Percentiles rank a stretch among this genome's conserved stretches.
Evolutionary conservation across 2,888 invertebrate genomes (phyloP).

Genomic region (Habrosyne pyritoides): DNA sequence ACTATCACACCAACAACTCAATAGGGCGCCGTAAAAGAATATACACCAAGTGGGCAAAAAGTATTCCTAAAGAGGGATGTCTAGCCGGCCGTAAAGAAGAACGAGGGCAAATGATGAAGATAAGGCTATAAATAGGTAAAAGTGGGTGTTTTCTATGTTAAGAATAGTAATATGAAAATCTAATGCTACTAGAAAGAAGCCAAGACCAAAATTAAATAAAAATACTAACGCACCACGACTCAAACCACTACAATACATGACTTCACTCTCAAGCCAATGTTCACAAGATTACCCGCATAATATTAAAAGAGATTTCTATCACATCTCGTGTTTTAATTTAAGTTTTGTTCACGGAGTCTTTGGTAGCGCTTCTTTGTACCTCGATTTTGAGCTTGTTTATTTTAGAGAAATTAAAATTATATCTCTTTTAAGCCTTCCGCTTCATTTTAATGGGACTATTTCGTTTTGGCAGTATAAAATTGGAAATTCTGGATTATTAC

Average conservation of each 20-base stretch:
- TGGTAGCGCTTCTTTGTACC: constrained; percentile 17
- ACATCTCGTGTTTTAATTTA: constrained; percentile 21
- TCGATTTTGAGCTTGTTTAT: constrained; percentile 13
- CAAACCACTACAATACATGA: background rate
- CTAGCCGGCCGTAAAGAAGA: no score
- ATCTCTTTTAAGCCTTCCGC: constrained; percentile 17
- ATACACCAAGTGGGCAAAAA: no score
- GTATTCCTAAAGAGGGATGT: no score
- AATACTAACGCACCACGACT: background rate
- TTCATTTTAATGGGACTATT: constrained; percentile 7
- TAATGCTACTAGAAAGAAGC: background rate
- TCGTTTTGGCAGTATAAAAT: background rate
- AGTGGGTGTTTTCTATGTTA: no score
- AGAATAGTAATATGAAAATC: background rate
- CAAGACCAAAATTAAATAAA: background rate
- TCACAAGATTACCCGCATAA: background rate
- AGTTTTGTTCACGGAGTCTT: constrained; percentile 17
- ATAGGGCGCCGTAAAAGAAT: no score
- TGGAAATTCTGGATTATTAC: background rate
- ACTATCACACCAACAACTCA: no score
- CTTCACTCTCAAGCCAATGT: background rate
- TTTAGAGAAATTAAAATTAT: constrained; percentile 22
- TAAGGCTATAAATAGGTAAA: no score
- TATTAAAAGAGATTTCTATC: constrained; percentile 14
- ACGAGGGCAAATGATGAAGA: no score